These are phyloP conservation scores for Tinamus major DNA, from an alignment of 2,797 vertebrate species.

Conservation along the genomic window DNA sequence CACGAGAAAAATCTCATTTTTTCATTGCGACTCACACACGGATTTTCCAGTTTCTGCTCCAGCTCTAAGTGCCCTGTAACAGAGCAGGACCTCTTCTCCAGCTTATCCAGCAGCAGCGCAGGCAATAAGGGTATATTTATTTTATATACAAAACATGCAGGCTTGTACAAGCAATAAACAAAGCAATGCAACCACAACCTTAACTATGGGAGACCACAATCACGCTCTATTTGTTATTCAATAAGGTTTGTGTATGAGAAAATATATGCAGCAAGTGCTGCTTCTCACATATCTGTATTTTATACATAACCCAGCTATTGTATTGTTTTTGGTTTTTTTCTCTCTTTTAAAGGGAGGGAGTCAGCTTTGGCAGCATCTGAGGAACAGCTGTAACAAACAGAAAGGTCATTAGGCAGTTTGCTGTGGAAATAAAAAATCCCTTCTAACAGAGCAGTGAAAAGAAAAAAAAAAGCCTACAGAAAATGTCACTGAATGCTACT, in stretches of 20 bases:
- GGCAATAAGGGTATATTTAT: neutral
- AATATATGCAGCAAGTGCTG: neutral
- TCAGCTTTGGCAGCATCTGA: neutral
- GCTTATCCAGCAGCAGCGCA: neutral
- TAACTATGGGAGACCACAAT: conserved; percentile 10
- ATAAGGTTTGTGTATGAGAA: neutral
- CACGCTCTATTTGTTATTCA: neutral
- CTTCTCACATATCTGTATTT: neutral
- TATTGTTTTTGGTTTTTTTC: neutral
- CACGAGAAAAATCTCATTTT: neutral
- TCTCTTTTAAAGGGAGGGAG: neutral
- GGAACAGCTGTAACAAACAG: neutral
- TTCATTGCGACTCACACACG: neutral
- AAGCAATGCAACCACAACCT: conserved; percentile 11
- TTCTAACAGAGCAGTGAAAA: neutral
- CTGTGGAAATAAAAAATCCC: neutral
- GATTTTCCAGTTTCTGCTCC: neutral
- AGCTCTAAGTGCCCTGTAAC: neutral
- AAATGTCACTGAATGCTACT: neutral
- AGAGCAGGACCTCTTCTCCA: neutral
- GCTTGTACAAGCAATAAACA: neutral
- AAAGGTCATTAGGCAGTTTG: neutral
- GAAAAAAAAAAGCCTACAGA: neutral
- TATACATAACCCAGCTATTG: neutral
- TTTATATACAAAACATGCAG: conserved; percentile 14